Evolutionary conservation across 2,113 vertebrate genomes (phyloP), one percentile per base, ranked within the genome.

Genomic region (Aphyosemion australe): DNA sequence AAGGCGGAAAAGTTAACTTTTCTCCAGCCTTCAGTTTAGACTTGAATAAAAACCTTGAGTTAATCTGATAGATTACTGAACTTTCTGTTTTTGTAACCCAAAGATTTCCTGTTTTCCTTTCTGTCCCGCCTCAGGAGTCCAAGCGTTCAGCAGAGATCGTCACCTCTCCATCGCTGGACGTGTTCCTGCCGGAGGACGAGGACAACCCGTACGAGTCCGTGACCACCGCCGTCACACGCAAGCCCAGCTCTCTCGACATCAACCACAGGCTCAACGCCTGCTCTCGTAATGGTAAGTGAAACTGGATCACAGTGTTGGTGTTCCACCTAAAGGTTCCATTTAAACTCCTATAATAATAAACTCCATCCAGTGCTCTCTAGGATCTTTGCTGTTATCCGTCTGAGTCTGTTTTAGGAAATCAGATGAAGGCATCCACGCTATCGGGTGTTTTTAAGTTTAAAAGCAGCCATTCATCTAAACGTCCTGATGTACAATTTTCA

Each of bases 191-290:
- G 18, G 95, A 95, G 89, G 96, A 96, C 55, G 94, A 96, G 87
- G 94, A 92, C 86, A 95, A 91, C 84, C 93, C 95, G 0, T 96
- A 95, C 79, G 96, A 97, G 87, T 95, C 93, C 0, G 80, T 93
- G 88, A 95, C 96, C 64, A 93, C 90, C 52, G 94, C 96, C 32
- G 95, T 98, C 78, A 97, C 96, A 18, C 95, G 95, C 87, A 98
- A 98, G 65, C 97, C 97, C 60, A 95, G 94, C 84, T 98, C 97
- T 3, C 90, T 98, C 57, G 95, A 98, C 80, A 95, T 98, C 76
- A 94, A 93, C 69, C 91, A 90, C 77, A 93, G 91, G 61, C 85
- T 93, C 59, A 86, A 89, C 88, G 61, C 91, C 92, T 75, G 86
- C 45, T 91, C 94, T 43, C 93, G 91, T 87, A 90, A 94, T 80